Evolutionary conservation across 2,888 invertebrate species (phyloP), one percentile per base, ranked within the genome.

Genomic region (Metallyticus violacea): DNA sequence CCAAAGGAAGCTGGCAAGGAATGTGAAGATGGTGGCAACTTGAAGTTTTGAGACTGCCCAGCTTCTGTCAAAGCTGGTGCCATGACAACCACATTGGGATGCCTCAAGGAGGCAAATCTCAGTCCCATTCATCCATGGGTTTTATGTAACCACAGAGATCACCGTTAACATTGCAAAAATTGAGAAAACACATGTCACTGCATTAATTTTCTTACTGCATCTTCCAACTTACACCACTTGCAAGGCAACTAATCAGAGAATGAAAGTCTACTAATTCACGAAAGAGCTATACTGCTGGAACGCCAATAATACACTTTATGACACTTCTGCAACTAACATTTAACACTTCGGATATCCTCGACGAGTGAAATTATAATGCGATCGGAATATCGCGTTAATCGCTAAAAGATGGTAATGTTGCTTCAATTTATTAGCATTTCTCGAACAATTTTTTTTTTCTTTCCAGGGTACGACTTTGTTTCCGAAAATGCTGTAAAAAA

Each of bases 21-120:
- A 86, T 87, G 88, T 84, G 89, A 87, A 77, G 91, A 90, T 82
- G 91, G 90, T 62, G 91, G 90, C 89, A 92, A 90, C 89, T 92
- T 92, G 91, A 93, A 93, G 89, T 90, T 92, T 89, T 92, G 89
- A 90, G 90, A 89, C 88, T 90, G 90, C 84, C 89, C 89, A 88
- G 92, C 94, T 93, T 97, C 96, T 92, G 97, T 96, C 93, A 97
- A 95, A 94, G 97, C 97, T 94, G 97, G 97, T 95, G 97, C 97
- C 97, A 98, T 97, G 95, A 96, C 94, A 96, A 95, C 93, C 93
- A 93, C 94, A 93, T 93, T 91, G 92, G 93, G 92, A 92, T 92
- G 93, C 93, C 93, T 92, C 92, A 92, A 92, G 90, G 93, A 93
- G 90, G 90, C 90, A 89, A 88, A 87, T 87, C 89, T 89, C 89